Evolutionary conservation across 2,113 vertebrate genomes (phyloP), one percentile per base, ranked within the genome.

Genomic region (western clawed frog (Xenopus tropicalis)): DNA sequence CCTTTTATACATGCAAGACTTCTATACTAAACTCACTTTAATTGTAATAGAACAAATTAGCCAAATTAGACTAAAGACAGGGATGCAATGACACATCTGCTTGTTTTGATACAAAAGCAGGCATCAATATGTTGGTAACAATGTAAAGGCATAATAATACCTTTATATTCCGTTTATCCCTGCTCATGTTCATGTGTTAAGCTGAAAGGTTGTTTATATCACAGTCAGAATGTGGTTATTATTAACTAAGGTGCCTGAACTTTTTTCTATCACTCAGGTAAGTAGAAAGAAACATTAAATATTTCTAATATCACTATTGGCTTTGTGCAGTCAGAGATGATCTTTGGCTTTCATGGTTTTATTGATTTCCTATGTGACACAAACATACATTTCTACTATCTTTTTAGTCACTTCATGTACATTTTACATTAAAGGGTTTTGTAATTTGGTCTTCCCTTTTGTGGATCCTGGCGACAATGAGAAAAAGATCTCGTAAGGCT

Each of bases 201-300:
- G 79, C 83, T 83, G 85, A 83, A 85, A 81, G 87, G 84, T 87
- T 88, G 81, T 87, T 87, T 86, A 85, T 83, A 82, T 84, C 82
- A 85, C 83, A 82, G 90, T 89, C 86, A 86, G 88, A 87, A 88
- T 90, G 74, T 84, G 90, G 86, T 89, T 88, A 82, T 85, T 88
- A 89, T 84, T 83, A 85, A 87, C 90, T 92, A 82, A 90, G 90
- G 90, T 92, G 91, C 91, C 91, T 92, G 91, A 88, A 88, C 89
- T 88, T 87, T 80, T 90, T 89, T 89, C 90, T 88, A 87, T 88
- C 91, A 90, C 91, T 92, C 91, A 92, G 91, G 91, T 92, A 92
- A 69, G 91, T 88, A 88, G 88, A 83, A 85, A 58, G 89, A 83
- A 82, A 68, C 66, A 76, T 78, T 83, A 75, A 78, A 86, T 80